Base-by-base conservation (phyloP, 37 sponge, comb jelly and placozoan genomes). In the Theonella swinhoei region DNA sequence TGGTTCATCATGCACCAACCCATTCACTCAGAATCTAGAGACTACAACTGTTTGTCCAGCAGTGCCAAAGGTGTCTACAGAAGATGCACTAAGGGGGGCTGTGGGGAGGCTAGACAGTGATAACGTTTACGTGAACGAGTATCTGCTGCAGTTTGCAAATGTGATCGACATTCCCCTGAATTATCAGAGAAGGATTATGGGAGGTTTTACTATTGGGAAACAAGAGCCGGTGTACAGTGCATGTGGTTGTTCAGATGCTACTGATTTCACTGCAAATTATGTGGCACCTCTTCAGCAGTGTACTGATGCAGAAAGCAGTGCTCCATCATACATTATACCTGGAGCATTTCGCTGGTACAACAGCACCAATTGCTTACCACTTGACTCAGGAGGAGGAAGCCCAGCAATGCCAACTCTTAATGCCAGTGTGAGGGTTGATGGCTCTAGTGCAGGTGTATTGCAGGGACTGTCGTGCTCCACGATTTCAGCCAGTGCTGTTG, bases 71-170 rank as follows among this genome's bases (percentile, higher is more conserved):
- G 61, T 86, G 22, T 39, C 62, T 24, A n/a, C 40, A 64, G 3
- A 26, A 23, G 42, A 77, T 35, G 19, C 54, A 41, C n/a, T 17
- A 17, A 14, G 54, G 14, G 54, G 54, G 14, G 54, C 72, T 5
- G 30, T 54, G 2, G 88, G 83, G 4, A 74, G 73, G 19, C 64
- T 94, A 23, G 84, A 87, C 11, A 73, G 47, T 62, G 32, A 43
- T 7, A 75, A 62, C 54, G 39, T 59, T 1, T 94, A 74, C 41
- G 81, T 94, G 22, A 78, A 79, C 30, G 94, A 94, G 72, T 37
- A 80, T 28, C 75, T 94, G 19, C 80, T 94, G 19, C 26, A 23
- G 20, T 54, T 79, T 0, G 34, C 77, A 9, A n/a, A n/a, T n/a
- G n/a, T n/a, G n/a, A n/a, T n/a, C n/a, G 60, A 28, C 3, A 65